Evolutionary conservation across 2,113 vertebrate species (phyloP).

Genomic region (Rhea americana): DNA sequence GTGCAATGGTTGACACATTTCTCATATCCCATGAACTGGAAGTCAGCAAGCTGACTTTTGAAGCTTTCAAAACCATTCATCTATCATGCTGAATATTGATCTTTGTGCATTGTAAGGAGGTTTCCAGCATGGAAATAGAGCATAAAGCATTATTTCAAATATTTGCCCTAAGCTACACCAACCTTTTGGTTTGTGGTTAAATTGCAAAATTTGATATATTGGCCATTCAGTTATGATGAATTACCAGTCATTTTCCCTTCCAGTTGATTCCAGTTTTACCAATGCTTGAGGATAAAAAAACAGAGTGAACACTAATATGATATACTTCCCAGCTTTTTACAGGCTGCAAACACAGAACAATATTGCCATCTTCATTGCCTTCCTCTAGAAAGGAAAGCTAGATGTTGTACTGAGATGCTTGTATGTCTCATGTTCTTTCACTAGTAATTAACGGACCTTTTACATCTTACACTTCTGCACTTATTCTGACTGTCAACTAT

Average conservation of each 20-base stretch:
- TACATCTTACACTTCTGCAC: background rate
- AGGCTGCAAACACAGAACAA: background rate
- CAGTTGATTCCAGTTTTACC: background rate
- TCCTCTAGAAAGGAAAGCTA: background rate
- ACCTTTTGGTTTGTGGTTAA: slow-evolving; percentile 9
- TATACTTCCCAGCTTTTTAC: background rate
- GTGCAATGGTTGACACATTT: slow-evolving; percentile 15
- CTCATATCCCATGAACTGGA: slow-evolving; percentile 7
- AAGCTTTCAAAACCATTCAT: slow-evolving; percentile 43
- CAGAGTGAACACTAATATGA: background rate
- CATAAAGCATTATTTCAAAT: slow-evolving; percentile 5
- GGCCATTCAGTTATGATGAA: slow-evolving; percentile 43
- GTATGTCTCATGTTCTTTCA: background rate
- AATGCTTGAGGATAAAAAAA: background rate
- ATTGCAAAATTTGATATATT: slow-evolving; percentile 24
- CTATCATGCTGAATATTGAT: background rate
- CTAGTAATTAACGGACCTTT: background rate
- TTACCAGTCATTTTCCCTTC: background rate
- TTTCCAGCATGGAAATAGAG: background rate
- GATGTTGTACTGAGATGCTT: background rate
- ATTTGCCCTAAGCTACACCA: slow-evolving; percentile 39
- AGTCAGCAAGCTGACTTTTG: background rate
- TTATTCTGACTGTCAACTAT: background rate
- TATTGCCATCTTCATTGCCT: background rate
- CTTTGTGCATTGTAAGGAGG: background rate